Conservation (phyloP, 2,113 vertebrate species). For the Eidolon helvum region DNA sequence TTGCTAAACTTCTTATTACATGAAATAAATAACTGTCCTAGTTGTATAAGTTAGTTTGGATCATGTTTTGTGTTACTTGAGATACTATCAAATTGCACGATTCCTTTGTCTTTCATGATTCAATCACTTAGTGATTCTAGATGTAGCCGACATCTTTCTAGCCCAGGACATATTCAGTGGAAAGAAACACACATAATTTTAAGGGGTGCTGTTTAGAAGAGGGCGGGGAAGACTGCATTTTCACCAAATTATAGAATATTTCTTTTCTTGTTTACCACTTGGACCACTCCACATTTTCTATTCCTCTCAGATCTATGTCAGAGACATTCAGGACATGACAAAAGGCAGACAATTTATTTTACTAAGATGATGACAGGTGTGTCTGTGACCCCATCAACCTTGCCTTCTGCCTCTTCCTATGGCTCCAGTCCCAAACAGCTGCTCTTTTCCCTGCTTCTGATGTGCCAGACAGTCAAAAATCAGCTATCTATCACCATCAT, state of each 20-base stretch:
- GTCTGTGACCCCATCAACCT: constrained; percentile 59
- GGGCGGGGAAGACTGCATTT: neutral
- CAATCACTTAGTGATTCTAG: neutral
- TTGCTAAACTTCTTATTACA: neutral
- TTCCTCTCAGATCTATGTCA: neutral
- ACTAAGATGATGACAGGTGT: constrained; percentile 50
- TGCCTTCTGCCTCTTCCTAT: constrained; percentile 23
- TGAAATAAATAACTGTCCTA: neutral
- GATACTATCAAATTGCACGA: neutral
- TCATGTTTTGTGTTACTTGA: neutral
- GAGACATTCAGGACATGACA: neutral
- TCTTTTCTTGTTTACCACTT: neutral
- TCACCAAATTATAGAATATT: neutral
- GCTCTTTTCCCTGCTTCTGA: constrained; percentile 10
- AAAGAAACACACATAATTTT: neutral
- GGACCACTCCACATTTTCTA: neutral
- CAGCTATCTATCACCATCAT: neutral
- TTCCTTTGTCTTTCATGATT: neutral
- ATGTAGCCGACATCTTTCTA: neutral
- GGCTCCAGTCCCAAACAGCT: neutral
- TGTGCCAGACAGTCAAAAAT: neutral
- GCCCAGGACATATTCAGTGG: neutral
- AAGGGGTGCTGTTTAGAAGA: neutral
- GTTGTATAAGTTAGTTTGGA: neutral
- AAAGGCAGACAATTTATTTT: constrained; percentile 64